Base-by-base conservation (phyloP, 2,113 vertebrate species). In the Sula dactylatra region DNA sequence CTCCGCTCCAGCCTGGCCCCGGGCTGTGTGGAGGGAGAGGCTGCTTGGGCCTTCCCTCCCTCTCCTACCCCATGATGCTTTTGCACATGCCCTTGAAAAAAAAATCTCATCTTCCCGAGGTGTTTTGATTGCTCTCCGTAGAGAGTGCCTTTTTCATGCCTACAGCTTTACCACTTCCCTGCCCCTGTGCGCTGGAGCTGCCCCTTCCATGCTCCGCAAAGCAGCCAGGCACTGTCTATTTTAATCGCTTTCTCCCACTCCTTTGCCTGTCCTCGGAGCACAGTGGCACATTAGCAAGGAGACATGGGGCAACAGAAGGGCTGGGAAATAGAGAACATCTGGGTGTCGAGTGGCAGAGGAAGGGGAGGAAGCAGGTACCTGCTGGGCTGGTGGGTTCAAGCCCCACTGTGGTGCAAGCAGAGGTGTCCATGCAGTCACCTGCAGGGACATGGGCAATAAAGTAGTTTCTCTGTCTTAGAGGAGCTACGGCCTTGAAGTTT, bases 131-230 rank as follows among this genome's bases (percentile, higher is more conserved):
- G 44, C 27, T 93, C 25, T 70, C 0, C 1, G 49, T 56, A 49
- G 52, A 56, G 2, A 7, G 5, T 73, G 38, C 21, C 4, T 24
- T 58, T 76, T 74, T 36, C 5, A 74, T 45, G 45, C 59, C 62
- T 72, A 54, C 44, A 73, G 67, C 1, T 0, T 82, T 45, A 44
- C n/a, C 26, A 18, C 20, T 44, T 69, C 47, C 61, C 66, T 72
- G 32, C 15, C 83, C 18, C 32, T 36, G n/a, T 0, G 11, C 71
- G 47, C 56, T 3, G 16, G 70, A 78, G 69, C 65, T 72, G 64
- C 67, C 32, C 29, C 64, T 64, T 20, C 7, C 22, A 21, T 0
- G 0, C 19, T 56, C 32, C 16, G 27, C 58, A 56, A 36, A 70
- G 69, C 54, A 89, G 36, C 34, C 34, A 56, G 24, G 31, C 40